Evolutionary conservation across 2,888 invertebrate species (phyloP), one percentile per base, ranked within the genome.

Genomic region (Tinea trinotella): DNA sequence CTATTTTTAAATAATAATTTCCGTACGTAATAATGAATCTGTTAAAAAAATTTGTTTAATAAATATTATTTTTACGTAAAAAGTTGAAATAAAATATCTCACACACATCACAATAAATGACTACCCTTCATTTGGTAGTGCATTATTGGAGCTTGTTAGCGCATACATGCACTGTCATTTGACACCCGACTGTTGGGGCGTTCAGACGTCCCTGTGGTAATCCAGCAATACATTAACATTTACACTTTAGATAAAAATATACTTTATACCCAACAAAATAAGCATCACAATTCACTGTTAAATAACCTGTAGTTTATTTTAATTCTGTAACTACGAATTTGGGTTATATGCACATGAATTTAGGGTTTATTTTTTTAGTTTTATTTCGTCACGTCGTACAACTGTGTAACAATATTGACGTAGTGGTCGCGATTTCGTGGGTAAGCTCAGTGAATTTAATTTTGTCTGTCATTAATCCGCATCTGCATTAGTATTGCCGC

Each of bases 381-480:
- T n/a, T n/a, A n/a, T n/a, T n/a, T n/a, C n/a, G n/a, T n/a, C n/a
- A n/a, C n/a, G n/a, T n/a, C n/a, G n/a, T n/a, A 60, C 17, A 46
- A 13, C 70, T 71, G 68, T 76, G 74, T 71, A 71, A 66, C 74
- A 71, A 70, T 78, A 74, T 74, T 70, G 72, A 69, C 71, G 30
- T 15, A n/a, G 30, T 30, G 34, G 52, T 35, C 19, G 46, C 44
- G 46, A 24, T 71, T 68, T 62, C 66, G 70, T 70, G 75, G 54
- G 34, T 54, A 30, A 18, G 48, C 48, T 10, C 12, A 46, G 18
- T 48, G 54, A 78, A 76, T 80, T 81, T 76, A 78, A 82, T 81
- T 82, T 74, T 68, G 73, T 68, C 68, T 71, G 69, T 74, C 79
- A 79, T 82, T 81, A 78, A 82, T 78, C 73, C 76, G 69, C 68